Evolutionary conservation across 30 jellyfish, hydroid and myxozoan genomes (phyloP).

Genomic region (Hydra vulgaris): DNA sequence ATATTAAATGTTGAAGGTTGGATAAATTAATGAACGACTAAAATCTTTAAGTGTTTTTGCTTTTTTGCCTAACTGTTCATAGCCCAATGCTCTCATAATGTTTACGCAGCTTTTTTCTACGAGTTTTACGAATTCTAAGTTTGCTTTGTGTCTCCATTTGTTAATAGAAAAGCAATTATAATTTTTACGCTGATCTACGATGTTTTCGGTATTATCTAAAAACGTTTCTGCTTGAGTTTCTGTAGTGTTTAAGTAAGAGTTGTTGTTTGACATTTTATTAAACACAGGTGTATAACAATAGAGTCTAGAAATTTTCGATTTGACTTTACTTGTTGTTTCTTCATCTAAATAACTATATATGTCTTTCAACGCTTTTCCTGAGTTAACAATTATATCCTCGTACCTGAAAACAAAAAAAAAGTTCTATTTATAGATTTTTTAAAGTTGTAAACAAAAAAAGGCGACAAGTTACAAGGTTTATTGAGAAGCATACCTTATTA

Average conservation of each 20-base stretch:
- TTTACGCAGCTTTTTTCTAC: constrained; percentile 12
- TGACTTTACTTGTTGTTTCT: constrained; percentile 1
- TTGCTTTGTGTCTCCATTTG: constrained; percentile 26
- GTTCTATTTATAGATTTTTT: not conserved
- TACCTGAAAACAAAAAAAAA: not conserved
- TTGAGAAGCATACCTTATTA: constrained; percentile 2
- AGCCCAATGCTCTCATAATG: constrained; percentile 16
- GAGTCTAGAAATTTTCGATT: not conserved
- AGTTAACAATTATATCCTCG: constrained; percentile 14
- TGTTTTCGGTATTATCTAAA: not conserved
- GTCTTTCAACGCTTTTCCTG: constrained; percentile 7
- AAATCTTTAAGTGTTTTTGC: not conserved
- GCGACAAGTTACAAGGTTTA: not conserved
- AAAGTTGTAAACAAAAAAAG: no score
- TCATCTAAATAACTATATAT: constrained; percentile 8
- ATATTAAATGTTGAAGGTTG: no score
- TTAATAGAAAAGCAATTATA: constrained; percentile 18
- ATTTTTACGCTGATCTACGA: constrained; percentile 3
- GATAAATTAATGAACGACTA: not conserved
- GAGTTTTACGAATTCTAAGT: not conserved
- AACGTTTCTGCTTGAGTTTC: not conserved
- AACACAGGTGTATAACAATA: constrained; percentile 14
- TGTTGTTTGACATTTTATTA: constrained; percentile 10
- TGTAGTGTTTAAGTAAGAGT: not conserved
- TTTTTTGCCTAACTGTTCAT: not conserved